A percentile compares a stretch with the other conserved stretches of the same genome.
phyloP scores from a whole-genome alignment of 1,140 invertebrate species.

The Arctopsyche grandis region DNA sequence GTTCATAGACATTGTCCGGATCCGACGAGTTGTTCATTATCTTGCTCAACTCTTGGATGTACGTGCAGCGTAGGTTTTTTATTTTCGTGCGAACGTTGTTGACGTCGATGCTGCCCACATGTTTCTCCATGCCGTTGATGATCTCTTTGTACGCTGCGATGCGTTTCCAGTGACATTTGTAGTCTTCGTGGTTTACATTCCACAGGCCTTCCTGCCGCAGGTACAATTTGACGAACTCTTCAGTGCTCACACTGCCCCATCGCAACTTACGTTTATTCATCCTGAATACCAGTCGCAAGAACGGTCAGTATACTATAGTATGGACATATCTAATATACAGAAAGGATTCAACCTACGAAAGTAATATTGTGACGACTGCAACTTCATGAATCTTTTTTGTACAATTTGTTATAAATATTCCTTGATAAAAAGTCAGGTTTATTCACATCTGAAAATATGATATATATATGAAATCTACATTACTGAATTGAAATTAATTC shows the following conservation, averaged over 20 bases:
- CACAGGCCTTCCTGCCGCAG: constrained; percentile 64
- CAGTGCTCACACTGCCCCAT: background rate
- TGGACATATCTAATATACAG: too few species aligned
- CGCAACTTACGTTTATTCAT: background rate
- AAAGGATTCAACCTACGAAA: too few species aligned
- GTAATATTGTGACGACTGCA: too few species aligned
- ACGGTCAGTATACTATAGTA: too few species aligned
- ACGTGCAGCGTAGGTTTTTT: constrained; percentile 64
- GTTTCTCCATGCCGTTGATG: constrained; percentile 59
- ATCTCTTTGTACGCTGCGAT: constrained; percentile 61
- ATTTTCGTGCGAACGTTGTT: constrained; percentile 65
- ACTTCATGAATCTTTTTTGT: too few species aligned
- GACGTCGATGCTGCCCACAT: constrained; percentile 58
- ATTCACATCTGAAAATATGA: too few species aligned
- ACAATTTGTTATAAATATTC: too few species aligned
- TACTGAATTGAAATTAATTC: too few species aligned
- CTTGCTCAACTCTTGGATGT: constrained; percentile 64
- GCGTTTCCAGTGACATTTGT: constrained; percentile 61
- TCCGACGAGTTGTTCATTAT: constrained; percentile 61
- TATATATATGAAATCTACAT: too few species aligned
- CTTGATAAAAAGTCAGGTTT: too few species aligned
- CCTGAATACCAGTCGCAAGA: too few species aligned
- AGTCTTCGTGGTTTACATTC: constrained; percentile 62
- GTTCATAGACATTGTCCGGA: constrained; percentile 61
- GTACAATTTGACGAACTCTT: constrained; percentile 63